Evolutionary conservation across 53 echinoderm and acorn worm genomes (phyloP).

Genomic region (Temnopleurus reevesii): DNA sequence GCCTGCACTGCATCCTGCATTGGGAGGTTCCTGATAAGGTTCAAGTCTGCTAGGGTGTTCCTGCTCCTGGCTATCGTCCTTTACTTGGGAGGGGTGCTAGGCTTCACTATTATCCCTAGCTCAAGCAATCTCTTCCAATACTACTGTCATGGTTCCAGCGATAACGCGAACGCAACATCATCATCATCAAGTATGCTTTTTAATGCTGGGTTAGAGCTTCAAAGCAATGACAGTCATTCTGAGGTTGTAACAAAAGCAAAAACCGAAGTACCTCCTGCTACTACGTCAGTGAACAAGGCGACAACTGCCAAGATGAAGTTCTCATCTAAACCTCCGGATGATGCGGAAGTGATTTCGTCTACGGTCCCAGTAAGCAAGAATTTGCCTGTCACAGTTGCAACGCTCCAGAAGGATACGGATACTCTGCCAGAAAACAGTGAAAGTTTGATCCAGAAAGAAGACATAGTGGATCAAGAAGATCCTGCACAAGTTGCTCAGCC

Average conservation of each 20-base stretch:
- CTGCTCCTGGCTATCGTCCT: slow-evolving; percentile 72
- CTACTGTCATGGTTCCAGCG: slow-evolving; percentile 12
- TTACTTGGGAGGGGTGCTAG: slow-evolving; percentile 68
- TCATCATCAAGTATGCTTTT: background rate
- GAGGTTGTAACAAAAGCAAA: background rate
- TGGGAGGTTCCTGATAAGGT: slow-evolving; percentile 66
- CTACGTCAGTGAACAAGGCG: background rate
- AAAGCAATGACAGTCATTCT: background rate
- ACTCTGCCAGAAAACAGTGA: background rate
- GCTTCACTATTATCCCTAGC: slow-evolving; percentile 76
- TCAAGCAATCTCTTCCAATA: slow-evolving; percentile 25
- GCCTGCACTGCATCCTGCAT: slow-evolving; percentile 73
- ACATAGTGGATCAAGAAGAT: background rate
- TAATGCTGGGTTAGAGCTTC: background rate
- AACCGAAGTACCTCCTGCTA: background rate
- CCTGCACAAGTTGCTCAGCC: background rate
- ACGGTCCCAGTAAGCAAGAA: background rate
- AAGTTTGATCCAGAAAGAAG: background rate
- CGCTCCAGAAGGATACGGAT: background rate
- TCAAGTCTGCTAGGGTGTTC: slow-evolving; percentile 65
- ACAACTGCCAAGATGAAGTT: background rate
- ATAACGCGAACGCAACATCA: background rate
- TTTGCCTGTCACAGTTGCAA: background rate
- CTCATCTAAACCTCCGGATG: background rate
- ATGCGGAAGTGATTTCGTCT: background rate